Base-by-base conservation (phyloP, 2,888 invertebrate genomes). In the Taenaris catops region DNA sequence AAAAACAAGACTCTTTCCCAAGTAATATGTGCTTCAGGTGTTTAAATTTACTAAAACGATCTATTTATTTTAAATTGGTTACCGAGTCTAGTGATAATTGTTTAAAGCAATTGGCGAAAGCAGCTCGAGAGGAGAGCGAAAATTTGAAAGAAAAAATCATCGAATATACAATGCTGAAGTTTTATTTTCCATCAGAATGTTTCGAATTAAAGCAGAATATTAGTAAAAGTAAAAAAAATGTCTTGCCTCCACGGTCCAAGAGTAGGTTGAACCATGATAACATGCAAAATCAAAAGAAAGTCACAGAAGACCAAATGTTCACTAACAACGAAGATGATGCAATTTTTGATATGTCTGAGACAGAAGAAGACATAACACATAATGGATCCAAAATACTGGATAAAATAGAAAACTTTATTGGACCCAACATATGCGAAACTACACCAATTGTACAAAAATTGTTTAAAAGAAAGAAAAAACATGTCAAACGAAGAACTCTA, bases 11-110 rank as follows among this genome's bases (percentile, higher is more conserved):
- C 29, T 51, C 55, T 48, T 58, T 76, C 23, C 84, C 84, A 0
- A 46, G 38, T 24, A 53, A 48, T 36, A 70, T 83, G 63, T 84
- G 84, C 41, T 48, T 48, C 23, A 65, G 63, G 27, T 84, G 84
- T 50, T 52, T 70, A 24, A 46, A 48, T 42, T 49, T 66, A 33
- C 47, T 84, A 25, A 72, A 71, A 53, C 65, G 75, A 46, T 58
- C 71, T n/a, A 67, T 78, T 24, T 44, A 47, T 25, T 83, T 84
- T 27, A 79, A 79, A 47, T 48, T 71, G 9, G 69, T 52, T 24
- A 76, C 80, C 35, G 73, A 81, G 59, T 55, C 58, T 0, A 73
- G 64, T 25, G 58, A 78, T 8, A 55, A 54, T 29, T 46, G 19
- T 44, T 67, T 41, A 17, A 36, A 18, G 35, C 37, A 28, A 7